A percentile compares a stretch with the other conserved stretches of the same genome.
Conservation (phyloP, 2,888 invertebrate genomes). For the Serripes groenlandicus region DNA sequence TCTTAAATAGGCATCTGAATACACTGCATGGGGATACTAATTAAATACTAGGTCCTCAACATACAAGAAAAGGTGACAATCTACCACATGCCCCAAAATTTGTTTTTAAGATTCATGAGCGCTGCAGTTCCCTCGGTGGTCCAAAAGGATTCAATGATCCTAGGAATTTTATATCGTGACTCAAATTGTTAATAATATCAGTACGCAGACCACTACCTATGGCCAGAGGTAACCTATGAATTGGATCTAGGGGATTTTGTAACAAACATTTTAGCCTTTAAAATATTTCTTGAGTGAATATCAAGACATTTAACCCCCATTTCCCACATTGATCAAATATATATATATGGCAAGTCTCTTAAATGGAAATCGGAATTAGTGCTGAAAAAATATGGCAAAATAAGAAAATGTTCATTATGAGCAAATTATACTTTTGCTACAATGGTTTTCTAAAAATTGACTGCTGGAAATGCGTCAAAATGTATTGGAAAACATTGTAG, state of each 20-base stretch:
- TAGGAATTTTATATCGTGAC: constrained; percentile 93
- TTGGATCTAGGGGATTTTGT: constrained; percentile 82
- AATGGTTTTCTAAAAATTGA: no score
- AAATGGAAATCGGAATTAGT: neutral
- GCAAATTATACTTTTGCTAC: neutral
- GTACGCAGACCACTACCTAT: constrained; percentile 97
- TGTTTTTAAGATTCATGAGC: constrained; percentile 96
- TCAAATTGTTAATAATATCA: constrained; percentile 97
- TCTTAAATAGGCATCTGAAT: neutral
- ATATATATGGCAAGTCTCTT: no score
- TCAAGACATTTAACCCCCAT: no score
- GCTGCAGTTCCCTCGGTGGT: constrained; percentile 99
- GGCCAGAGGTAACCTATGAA: constrained; percentile 89
- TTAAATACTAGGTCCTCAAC: no score
- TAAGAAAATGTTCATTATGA: neutral
- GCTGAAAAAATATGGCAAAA: neutral
- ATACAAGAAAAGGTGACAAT: constrained; percentile 54
- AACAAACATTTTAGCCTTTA: no score
- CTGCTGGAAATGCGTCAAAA: no score
- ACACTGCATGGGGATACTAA: neutral
- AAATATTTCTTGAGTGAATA: no score
- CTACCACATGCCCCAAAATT: constrained; percentile 74
- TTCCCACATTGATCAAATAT: no score
- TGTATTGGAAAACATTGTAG: no score
- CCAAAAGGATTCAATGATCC: constrained; percentile 97